Base-by-base conservation (phyloP, 2,797 vertebrate genomes). In the Fistularia tabacaria region DNA sequence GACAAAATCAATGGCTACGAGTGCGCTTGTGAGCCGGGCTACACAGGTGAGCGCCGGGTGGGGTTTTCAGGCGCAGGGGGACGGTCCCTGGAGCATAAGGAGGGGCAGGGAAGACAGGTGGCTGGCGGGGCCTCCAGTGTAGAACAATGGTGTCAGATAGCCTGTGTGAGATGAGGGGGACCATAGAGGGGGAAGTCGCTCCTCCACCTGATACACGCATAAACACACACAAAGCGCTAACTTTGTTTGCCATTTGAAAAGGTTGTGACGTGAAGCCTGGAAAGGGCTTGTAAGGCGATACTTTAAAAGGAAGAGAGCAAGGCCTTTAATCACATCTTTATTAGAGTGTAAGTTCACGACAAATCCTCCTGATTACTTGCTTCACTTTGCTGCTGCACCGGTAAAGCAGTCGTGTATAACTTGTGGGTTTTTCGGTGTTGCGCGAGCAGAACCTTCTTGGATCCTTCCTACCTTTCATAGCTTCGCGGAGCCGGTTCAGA, bases 1-100 rank as follows among this genome's bases (percentile, higher is more conserved):
- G 96, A 99, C 91, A 97, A 95, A 91, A 97, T 98, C 64, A 95
- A 97, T 0, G 90, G 94, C 83, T 99, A 98, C 0, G 95, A 98
- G 77, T 99, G 97, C 55, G 89, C 91, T 14, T 99, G 97, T 0
- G 92, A 96, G 85, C 93, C 93, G 0, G 97, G 97, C 14, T 99
- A 97, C 85, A 92, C 95, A 80, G 95, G 95, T 96, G 88, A 91
- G 87, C 46, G 63, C 81, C 25, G 63, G 69, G 76, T 55, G 64
- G 89, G 88, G 90, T 69, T 51, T 75, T 77, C 77, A 87, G 83
- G 79, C 84, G 81, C 62, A 58, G 39, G 58, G 67, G 80, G 74
- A 45, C 54, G 74, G 73, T 82, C 83, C 71, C 82, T 49, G 58
- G 79, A 77, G 87, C 64, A 68, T 74, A 76, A 73, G 84, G 81